Base-by-base conservation (phyloP, 2,888 invertebrate species). In the Punctoribates punctum region DNA sequence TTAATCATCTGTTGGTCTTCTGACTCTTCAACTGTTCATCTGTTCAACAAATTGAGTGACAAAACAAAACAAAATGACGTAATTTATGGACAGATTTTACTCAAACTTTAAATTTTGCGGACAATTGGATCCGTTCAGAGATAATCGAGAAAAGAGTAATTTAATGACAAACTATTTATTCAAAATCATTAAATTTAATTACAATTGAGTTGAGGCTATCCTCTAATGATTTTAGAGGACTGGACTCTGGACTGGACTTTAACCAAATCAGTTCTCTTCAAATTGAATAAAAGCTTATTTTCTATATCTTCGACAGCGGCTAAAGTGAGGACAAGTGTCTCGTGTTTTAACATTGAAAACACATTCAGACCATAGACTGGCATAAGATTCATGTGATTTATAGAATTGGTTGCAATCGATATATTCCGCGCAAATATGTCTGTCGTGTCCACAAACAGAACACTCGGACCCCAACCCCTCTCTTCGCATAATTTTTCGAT, bases 301-400 rank as follows among this genome's bases (percentile, higher is more conserved):
- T 81, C 80, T 57, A 81, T 89, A 82, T 88, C 88, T 81, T 94
- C 90, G 0, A 93, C 89, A 0, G 97, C 96, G 65, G 89, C 88
- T 79, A 90, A 85, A 0, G 96, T 96, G 2, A 98, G 83, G 6
- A 98, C 90, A 13, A 99, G 85, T 0, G 96, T 97, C 79, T 94
- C 91, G 84, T 98, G 93, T 85, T 99, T 99, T 78, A 99, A 83
- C 93, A 99, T 96, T 48, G 96, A 96, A 85, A 91, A 92, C 0
- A 96, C 95, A 86, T 99, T 99, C 20, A 99, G 86, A 42, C 94
- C 94, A 85, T 96, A 98, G 0, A 90, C 90, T 13, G 99, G 99
- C 94, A 99, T 95, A 29, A 97, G 86, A 84, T 94, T 98, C 51
- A 95, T 88, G 82, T 93, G 91, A 51, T 88, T 88, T n/a, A 96